Conservation (phyloP, 1,140 invertebrate species). For the Wiebesia pumilae region DNA sequence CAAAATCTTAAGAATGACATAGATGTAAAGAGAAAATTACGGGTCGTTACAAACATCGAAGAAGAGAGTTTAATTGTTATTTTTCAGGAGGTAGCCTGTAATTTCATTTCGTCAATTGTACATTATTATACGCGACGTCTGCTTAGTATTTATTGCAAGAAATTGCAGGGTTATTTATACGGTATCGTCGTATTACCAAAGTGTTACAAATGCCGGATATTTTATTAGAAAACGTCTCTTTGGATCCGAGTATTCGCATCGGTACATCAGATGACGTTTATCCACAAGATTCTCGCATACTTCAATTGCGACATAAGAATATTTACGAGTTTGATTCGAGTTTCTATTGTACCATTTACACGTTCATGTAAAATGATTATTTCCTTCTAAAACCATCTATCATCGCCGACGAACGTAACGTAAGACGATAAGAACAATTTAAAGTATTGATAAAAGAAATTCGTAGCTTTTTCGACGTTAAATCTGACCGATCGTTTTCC, state of each 20-base stretch:
- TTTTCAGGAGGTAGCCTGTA: not conserved
- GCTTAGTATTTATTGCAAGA: not conserved
- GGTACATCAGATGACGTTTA: no score
- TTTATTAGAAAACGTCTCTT: not conserved
- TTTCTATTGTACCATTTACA: no score
- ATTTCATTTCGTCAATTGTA: not conserved
- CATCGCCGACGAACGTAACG: no score
- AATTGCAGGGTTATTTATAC: not conserved
- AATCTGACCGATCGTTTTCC: not conserved
- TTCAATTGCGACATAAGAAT: no score
- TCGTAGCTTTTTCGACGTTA: not conserved
- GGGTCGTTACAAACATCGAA: not conserved
- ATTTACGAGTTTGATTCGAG: no score
- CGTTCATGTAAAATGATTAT: no score
- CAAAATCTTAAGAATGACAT: constrained; percentile 15
- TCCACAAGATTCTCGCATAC: no score
- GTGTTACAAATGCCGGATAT: not conserved
- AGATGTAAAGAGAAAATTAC: constrained; percentile 21
- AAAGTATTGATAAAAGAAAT: no score
- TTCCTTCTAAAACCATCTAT: no score
- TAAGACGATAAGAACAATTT: no score
- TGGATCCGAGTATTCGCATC: not conserved
- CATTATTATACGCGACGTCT: not conserved
- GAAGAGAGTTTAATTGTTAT: constrained; percentile 24
- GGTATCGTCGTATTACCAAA: not conserved